phyloP scores from a whole-genome alignment of 2,113 vertebrate genomes.

The Orthochromis indermauri region DNA sequence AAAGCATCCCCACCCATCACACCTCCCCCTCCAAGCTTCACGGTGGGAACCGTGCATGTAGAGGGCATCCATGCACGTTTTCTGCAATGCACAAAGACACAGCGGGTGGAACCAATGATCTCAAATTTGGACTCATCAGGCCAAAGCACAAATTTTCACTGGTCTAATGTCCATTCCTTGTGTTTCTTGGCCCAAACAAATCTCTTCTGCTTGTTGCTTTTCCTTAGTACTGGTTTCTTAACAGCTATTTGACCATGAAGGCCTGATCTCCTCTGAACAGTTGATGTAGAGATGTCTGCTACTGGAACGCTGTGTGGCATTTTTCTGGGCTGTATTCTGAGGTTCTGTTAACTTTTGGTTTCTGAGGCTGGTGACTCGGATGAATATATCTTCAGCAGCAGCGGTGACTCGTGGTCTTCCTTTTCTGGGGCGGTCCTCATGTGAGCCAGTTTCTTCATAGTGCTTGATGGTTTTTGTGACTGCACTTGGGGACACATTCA shows the following conservation, averaged over 20 bases:
- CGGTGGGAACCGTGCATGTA: background rate
- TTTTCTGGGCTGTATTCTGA: background rate
- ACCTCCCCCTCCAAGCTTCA: background rate
- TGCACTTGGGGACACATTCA: background rate
- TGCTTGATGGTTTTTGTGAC: background rate
- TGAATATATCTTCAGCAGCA: background rate
- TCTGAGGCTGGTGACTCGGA: background rate
- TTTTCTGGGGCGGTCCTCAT: background rate
- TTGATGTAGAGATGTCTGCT: accelerated
- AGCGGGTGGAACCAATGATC: accelerated
- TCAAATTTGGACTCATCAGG: background rate
- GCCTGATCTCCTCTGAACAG: background rate
- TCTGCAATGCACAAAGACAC: background rate
- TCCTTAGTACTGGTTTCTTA: accelerated
- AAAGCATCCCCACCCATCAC: background rate
- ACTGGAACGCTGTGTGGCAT: background rate
- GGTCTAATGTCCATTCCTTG: accelerated
- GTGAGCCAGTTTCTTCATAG: background rate
- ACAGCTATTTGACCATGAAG: background rate
- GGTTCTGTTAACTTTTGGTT: background rate
- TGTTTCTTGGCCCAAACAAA: background rate
- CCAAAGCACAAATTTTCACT: background rate
- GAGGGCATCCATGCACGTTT: background rate
- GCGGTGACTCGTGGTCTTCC: background rate
- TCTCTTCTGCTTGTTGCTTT: background rate